Evolutionary conservation across 2,113 vertebrate genomes (phyloP).

Genomic region (Chauna torquata): DNA sequence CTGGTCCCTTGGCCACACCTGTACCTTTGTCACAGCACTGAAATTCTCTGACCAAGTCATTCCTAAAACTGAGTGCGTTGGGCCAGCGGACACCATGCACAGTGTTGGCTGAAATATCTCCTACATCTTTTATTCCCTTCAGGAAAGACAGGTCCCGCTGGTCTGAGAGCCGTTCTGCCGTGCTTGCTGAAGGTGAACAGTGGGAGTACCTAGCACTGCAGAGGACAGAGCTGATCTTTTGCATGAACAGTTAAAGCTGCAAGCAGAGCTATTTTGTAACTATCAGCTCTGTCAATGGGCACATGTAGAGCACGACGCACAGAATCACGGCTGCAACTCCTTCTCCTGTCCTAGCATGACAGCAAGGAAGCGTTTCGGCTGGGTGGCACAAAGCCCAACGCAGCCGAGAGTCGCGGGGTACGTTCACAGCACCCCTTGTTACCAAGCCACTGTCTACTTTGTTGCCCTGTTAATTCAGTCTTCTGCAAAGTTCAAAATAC

Average conservation of each 20-base stretch:
- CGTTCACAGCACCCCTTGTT: neutral
- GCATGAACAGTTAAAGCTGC: neutral
- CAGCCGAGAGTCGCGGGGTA: neutral
- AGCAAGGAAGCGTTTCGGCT: neutral
- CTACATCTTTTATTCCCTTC: neutral
- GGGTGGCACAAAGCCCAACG: fast-evolving
- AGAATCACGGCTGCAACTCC: neutral
- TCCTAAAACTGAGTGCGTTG: neutral
- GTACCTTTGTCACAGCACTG: neutral
- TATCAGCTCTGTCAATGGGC: fast-evolving
- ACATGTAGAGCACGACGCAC: fast-evolving
- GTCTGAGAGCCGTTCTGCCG: neutral
- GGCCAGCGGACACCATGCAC: neutral
- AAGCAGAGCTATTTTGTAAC: neutral
- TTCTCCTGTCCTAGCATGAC: neutral
- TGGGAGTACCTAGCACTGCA: fast-evolving
- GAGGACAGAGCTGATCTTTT: neutral
- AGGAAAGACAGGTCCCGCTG: neutral
- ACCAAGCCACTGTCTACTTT: neutral
- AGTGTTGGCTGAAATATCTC: neutral
- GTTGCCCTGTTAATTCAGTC: too few relatives aligned
- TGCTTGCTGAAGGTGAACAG: neutral
- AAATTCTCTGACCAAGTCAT: neutral
- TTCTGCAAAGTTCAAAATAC: neutral
- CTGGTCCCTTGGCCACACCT: neutral